Base-by-base conservation (phyloP, 2,797 vertebrate species). In the Melanogrammus aeglefinus region DNA sequence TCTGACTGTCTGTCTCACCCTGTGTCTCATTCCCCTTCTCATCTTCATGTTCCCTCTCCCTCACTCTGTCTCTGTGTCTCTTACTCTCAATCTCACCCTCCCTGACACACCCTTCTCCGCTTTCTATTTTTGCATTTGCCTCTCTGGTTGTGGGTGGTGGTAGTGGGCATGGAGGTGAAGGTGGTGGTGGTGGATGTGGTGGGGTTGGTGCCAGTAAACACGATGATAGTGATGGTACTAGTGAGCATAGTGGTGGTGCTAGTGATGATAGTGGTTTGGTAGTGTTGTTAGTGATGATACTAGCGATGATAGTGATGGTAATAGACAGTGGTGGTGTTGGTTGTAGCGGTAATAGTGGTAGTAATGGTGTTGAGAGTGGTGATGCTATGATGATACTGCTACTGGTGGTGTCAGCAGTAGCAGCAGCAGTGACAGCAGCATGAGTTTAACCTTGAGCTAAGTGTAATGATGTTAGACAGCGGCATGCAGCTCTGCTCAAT, bases 391-490 rank as follows among this genome's bases (percentile, higher is more conserved):
- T 21, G 18, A 16, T 21, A 57, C 16, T 57, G 51, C 5, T 7
- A 5, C 16, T 57, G 51, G 18, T 18, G 51, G 51, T 57, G 51
- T 21, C 44, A 36, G 76, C 72, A 70, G 39, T n/a, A 73, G n/a
- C 14, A 41, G 76, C 63, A 18, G 71, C 80, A 80, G 75, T 84
- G 84, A 80, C 72, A 4, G 39, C 24, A 51, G 39, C 78, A 82
- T 76, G 27, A 72, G 79, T 75, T 82, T 88, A 87, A 87, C 83
- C 87, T 88, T 86, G 84, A 85, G 87, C 82, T 78, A 83, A 89
- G 83, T 74, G 27, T 87, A 81, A 88, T 84, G 75, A 81, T 82
- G 85, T 91, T 84, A 84, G 87, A 90, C 88, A 86, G 88, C 18
- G 78, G 75, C 85, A 87, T 84, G 78, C 79, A 72, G 71, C 47